phyloP scores from a whole-genome alignment of 1,140 invertebrate species.

The Nasonia giraulti region DNA sequence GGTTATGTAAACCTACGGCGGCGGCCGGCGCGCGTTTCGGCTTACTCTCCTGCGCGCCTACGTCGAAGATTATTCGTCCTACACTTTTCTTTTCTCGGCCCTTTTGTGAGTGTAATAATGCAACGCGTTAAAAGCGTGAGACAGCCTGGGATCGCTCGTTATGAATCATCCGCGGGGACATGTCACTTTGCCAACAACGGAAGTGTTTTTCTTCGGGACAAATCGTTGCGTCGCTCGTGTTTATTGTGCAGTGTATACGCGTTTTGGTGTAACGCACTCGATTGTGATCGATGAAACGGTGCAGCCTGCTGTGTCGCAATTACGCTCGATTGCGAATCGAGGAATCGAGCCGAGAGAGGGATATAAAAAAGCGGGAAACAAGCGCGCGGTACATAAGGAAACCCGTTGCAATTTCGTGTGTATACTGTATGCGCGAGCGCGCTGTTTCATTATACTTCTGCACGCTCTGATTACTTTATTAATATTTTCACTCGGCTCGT shows the following conservation, averaged over 20 bases:
- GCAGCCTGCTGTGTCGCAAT: neutral
- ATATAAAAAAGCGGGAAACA: neutral
- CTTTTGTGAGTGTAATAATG: neutral
- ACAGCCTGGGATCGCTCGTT: conserved; percentile 1
- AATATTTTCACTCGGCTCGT: neutral
- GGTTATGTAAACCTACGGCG: conserved; percentile 27
- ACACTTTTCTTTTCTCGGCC: neutral
- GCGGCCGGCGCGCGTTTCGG: neutral
- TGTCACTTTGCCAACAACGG: conserved; percentile 16
- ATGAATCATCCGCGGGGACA: conserved; percentile 36
- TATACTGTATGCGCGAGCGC: neutral
- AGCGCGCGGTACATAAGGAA: neutral
- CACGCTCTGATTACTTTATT: conserved; percentile 37
- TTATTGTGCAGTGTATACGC: neutral
- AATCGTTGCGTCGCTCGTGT: neutral
- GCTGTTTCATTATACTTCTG: neutral
- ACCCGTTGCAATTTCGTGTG: neutral
- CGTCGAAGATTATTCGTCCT: conserved; percentile 15
- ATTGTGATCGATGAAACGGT: neutral
- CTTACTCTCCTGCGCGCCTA: conserved; percentile 16
- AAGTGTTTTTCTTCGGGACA: conserved; percentile 33
- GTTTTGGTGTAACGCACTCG: neutral
- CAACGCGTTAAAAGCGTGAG: neutral
- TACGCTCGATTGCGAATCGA: neutral
- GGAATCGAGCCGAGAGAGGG: neutral